Base-by-base conservation (phyloP, 1,140 invertebrate species). In the Psilanteris sp. region DNA sequence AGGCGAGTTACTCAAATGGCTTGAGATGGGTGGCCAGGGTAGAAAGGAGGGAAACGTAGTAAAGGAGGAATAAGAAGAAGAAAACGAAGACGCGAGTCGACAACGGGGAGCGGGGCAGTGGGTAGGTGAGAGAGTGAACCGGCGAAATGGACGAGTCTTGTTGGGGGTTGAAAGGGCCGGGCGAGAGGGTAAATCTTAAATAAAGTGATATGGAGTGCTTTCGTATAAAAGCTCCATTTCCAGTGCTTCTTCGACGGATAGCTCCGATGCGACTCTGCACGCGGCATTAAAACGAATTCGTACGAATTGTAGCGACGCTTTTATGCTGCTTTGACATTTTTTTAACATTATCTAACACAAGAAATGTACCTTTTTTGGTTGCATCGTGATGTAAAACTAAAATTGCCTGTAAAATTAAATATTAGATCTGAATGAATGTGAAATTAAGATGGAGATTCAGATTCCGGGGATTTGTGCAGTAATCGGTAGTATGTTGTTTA, bases 201-300 rank as follows among this genome's bases (percentile, higher is more conserved):
- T 88, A 88, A 88, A 87, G 87, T 89, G 87, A 88, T 88, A 89
- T 89, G 87, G 87, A 89, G 87, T 89, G 85, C 86, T 89, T 87
- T 87, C 84, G 87, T 89, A 89, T 87, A 88, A 88, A 87, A 89
- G 87, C 87, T 85, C 86, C 84, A 87, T 88, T 88, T 87, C 85
- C 85, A 85, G 77, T 82, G 78, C 85, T 83, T 80, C 81, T 85
- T 83, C 83, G 80, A 73, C 79, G 78, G 80, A 82, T 83, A 81
- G 79, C 81, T 80, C 75, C 78, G 72, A 82, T 74, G 71, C 77
- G 67, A 75, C 62, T 57, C 71, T 72, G 71, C 48, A 59, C 59
- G 55, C 61, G 72, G 62, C 67, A 70, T 79, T 75, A 79, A 79
- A 79, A 76, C 73, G 67, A 68, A 76, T 72, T 76, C 72, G 62